phyloP scores from a whole-genome alignment of 2,888 invertebrate species.

The Drosophila kokeensis region DNA sequence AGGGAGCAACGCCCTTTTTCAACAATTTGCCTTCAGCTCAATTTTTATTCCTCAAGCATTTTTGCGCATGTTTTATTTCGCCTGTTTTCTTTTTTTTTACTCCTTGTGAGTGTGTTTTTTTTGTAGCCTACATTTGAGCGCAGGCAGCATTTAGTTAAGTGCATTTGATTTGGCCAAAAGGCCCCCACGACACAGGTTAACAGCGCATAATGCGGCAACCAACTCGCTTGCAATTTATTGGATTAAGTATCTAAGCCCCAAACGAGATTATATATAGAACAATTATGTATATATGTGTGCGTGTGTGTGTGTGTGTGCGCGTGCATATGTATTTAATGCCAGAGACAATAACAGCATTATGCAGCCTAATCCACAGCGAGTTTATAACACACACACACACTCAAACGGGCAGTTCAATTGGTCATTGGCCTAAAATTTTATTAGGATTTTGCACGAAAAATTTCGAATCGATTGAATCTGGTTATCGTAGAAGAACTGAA shows the following conservation, averaged over 20 bases:
- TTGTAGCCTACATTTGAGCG: constrained; percentile 55
- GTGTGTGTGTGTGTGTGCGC: not conserved
- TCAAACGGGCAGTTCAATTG: constrained; percentile 34
- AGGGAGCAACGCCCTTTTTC: constrained; percentile 35
- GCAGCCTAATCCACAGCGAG: constrained; percentile 45
- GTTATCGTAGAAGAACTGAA: not conserved
- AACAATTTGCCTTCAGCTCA: constrained; percentile 48
- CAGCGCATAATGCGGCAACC: constrained; percentile 52
- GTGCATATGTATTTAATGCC: constrained; percentile 36
- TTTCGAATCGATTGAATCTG: constrained; percentile 34
- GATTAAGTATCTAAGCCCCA: constrained; percentile 56
- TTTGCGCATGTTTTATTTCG: constrained; percentile 13
- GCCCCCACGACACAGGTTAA: constrained; percentile 54
- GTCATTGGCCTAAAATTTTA: constrained; percentile 56
- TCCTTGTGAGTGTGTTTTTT: constrained; percentile 1
- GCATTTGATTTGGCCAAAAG: constrained; percentile 69
- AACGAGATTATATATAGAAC: constrained; percentile 11
- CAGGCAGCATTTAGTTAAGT: constrained; percentile 72
- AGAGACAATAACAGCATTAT: constrained; percentile 72
- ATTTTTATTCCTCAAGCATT: constrained; percentile 32
- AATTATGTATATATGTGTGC: constrained; percentile 8
- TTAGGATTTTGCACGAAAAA: constrained; percentile 49
- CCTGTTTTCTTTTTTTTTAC: not conserved
- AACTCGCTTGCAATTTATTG: constrained; percentile 68
- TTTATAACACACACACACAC: constrained; percentile 39